Conservation (phyloP, 2,888 invertebrate genomes). For the Thymelicus acteon region DNA sequence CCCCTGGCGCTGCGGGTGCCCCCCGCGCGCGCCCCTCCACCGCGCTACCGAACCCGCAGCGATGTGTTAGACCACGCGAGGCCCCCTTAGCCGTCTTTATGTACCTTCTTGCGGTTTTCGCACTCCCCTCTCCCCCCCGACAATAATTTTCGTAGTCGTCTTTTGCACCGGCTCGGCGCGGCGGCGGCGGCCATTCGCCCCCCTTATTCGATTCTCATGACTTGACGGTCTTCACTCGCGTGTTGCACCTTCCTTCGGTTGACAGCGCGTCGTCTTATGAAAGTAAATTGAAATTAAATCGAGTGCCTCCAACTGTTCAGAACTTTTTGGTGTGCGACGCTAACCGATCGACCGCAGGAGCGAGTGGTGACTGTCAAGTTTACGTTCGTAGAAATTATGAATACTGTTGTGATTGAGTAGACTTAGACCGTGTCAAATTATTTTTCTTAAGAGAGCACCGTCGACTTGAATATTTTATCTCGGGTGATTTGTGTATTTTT, state of each 20-base stretch:
- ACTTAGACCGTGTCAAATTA: conserved; percentile 47
- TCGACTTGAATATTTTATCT: conserved; percentile 57
- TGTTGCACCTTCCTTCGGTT: background rate
- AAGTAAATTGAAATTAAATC: too few species aligned
- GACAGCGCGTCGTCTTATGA: too few species aligned
- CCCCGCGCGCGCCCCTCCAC: conserved; percentile 42
- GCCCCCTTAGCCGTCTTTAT: conserved; percentile 35
- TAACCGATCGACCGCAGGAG: background rate
- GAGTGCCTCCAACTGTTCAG: too few species aligned
- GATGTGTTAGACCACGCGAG: conserved; percentile 42
- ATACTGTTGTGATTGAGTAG: conserved; percentile 51
- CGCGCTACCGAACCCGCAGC: conserved; percentile 61
- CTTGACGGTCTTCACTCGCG: conserved; percentile 1
- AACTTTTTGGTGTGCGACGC: too few species aligned
- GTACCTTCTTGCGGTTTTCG: conserved; percentile 24
- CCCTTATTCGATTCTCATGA: conserved; percentile 26
- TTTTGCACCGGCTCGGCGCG: conserved; percentile 35
- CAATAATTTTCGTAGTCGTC: conserved; percentile 72
- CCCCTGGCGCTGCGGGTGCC: conserved; percentile 46
- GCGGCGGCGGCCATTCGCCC: conserved; percentile 34
- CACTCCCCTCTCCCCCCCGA: conserved; percentile 49
- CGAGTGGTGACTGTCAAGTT: conserved; percentile 38
- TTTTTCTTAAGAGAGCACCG: conserved; percentile 59
- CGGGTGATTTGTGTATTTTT: conserved; percentile 68
- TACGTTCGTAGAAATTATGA: conserved; percentile 48